phyloP scores from a whole-genome alignment of 2,113 vertebrate species.

The Diadophis punctatus region DNA sequence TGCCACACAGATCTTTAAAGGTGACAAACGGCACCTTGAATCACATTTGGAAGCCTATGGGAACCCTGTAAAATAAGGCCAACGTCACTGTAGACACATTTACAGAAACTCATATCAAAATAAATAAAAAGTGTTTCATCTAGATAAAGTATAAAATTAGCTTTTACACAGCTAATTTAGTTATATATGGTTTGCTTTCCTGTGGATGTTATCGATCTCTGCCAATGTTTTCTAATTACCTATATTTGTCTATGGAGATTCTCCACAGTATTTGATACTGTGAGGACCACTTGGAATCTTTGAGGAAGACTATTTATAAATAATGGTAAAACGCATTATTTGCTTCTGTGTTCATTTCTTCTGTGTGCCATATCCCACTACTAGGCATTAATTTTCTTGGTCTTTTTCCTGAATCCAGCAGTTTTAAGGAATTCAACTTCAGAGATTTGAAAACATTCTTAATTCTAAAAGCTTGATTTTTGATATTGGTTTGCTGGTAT shows the following conservation, averaged over 20 bases:
- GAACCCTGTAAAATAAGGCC: background rate
- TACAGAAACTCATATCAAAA: background rate
- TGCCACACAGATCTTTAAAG: background rate
- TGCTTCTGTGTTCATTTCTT: background rate
- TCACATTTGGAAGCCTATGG: background rate
- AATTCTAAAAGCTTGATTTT: background rate
- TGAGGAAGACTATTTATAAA: background rate
- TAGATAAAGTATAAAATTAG: background rate
- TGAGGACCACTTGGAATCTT: background rate
- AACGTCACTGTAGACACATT: background rate
- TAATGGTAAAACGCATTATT: background rate
- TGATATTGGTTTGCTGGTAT: background rate
- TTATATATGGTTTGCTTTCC: background rate
- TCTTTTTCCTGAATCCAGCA: background rate
- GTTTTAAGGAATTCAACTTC: background rate
- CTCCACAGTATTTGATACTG: background rate
- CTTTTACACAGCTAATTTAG: background rate
- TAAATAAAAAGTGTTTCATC: background rate
- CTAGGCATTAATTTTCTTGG: background rate
- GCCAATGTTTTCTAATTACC: background rate
- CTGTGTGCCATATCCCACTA: background rate
- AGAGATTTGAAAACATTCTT: background rate
- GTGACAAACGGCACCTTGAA: background rate
- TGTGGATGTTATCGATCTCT: background rate
- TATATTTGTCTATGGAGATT: background rate